phyloP scores from a whole-genome alignment of 2,113 vertebrate species.

The Microtus oregoni region DNA sequence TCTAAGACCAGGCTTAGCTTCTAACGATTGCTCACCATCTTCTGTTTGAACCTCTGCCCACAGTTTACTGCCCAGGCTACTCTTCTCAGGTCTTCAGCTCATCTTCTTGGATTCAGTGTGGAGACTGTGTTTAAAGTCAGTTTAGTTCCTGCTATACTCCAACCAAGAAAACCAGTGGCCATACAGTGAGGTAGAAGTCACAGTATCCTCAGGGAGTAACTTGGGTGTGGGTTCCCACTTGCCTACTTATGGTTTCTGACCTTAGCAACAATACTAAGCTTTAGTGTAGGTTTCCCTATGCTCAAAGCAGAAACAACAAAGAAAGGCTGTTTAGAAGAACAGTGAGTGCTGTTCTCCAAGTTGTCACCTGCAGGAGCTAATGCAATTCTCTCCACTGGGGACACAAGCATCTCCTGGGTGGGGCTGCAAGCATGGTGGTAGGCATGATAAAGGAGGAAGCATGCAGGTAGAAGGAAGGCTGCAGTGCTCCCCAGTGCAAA shows the following conservation, averaged over 20 bases:
- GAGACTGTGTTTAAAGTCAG: not conserved
- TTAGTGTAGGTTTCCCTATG: not conserved
- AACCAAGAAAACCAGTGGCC: not conserved
- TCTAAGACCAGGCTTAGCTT: not conserved
- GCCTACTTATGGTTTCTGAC: not conserved
- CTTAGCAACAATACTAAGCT: not conserved
- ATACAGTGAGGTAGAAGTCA: not conserved
- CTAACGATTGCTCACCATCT: not conserved
- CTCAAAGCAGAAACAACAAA: not conserved
- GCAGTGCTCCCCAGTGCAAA: not conserved
- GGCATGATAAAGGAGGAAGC: not conserved
- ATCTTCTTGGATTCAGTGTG: not conserved
- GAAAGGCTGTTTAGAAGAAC: not conserved
- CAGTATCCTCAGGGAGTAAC: not conserved
- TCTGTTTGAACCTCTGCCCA: not conserved
- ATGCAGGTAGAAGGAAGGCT: not conserved
- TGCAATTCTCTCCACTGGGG: not conserved
- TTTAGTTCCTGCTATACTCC: not conserved
- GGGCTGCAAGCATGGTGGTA: not conserved
- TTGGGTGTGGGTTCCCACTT: not conserved
- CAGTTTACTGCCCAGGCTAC: not conserved
- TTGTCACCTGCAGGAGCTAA: not conserved
- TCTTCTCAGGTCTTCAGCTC: not conserved
- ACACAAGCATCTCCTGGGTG: not conserved
- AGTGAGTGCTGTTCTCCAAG: not conserved